These are phyloP conservation scores for Oceanodroma tethys DNA, from an alignment of 2,113 vertebrate species.

Conservation along the genomic window DNA sequence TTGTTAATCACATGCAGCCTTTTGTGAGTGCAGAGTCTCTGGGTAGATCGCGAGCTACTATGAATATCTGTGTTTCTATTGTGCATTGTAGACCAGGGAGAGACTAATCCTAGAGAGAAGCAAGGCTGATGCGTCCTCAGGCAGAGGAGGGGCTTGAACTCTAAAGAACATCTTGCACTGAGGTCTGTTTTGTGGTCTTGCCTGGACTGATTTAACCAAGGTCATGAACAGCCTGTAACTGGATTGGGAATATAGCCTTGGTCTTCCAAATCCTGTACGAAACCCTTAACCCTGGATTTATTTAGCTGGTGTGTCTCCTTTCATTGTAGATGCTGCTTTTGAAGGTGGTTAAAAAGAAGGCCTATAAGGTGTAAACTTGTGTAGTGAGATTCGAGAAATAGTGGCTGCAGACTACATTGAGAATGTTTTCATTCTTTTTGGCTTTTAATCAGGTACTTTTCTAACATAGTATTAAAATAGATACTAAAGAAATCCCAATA, in stretches of 20 bases:
- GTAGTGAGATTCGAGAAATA: background rate
- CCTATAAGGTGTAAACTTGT: background rate
- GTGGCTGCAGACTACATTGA: background rate
- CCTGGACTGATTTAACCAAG: background rate
- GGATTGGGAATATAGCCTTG: background rate
- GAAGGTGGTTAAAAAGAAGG: background rate
- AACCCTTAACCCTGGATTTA: background rate
- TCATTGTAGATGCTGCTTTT: background rate
- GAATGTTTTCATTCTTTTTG: background rate
- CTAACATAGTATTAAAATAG: background rate
- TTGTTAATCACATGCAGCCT: background rate
- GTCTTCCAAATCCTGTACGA: background rate
- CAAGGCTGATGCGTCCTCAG: background rate
- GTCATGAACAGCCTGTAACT: background rate
- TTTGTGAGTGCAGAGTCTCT: background rate
- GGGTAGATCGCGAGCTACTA: background rate
- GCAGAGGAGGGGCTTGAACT: background rate
- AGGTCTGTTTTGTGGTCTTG: background rate
- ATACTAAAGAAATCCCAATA: background rate
- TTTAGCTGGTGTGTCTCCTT: background rate
- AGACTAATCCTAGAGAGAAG: background rate
- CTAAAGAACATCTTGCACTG: background rate
- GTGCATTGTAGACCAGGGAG: background rate
- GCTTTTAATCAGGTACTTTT: background rate
- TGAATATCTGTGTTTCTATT: background rate